Base-by-base conservation (phyloP, 2,888 invertebrate species). In the Drosophila diplacantha region DNA sequence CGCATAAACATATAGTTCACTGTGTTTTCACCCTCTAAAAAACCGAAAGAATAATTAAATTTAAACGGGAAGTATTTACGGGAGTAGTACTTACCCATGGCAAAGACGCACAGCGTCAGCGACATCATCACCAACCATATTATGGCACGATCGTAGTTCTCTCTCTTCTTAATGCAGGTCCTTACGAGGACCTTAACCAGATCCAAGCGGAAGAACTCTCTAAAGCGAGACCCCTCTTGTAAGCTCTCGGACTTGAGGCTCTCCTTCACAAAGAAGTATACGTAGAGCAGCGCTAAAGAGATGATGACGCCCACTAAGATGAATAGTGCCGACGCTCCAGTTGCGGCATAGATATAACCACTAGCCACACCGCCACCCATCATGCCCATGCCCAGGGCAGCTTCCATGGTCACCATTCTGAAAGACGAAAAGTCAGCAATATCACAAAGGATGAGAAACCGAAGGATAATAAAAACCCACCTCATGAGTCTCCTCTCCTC, bases 381-480 rank as follows among this genome's bases (percentile, higher is more conserved):
- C 64, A 91, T 87, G n/a, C 94, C 94, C 1, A 90, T 77, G 38
- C 91, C 90, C 31, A 92, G 86, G 0, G 90, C 85, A 0, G 90
- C 91, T 77, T 93, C 92, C 69, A 93, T 85, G 32, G 91, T 73
- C 4, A 91, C 91, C 91, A 93, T 91, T 85, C 93, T 93, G 85
- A 37, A 89, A 22, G 24, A 7, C 16, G 3, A 16, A 8, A 31
- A n/a, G 6, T 9, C 14, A 22, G 37, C 0, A 29, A 9, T 22
- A n/a, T 11, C 2, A 22, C 1, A 31, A 11, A 32, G 1, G 2
- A 11, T 14, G 12, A 5, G 1, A 38, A n/a, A 8, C n/a, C 14
- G 6, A 2, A 37, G 26, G 3, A 9, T 5, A 26, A 18, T 2
- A 2, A 29, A 18, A 5, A 20, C 56, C 66, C 59, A 87, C 87